Percentiles rank a stretch among this genome's conserved stretches.
Conservation (phyloP, 2,888 invertebrate genomes). For the Candidula unifasciata region DNA sequence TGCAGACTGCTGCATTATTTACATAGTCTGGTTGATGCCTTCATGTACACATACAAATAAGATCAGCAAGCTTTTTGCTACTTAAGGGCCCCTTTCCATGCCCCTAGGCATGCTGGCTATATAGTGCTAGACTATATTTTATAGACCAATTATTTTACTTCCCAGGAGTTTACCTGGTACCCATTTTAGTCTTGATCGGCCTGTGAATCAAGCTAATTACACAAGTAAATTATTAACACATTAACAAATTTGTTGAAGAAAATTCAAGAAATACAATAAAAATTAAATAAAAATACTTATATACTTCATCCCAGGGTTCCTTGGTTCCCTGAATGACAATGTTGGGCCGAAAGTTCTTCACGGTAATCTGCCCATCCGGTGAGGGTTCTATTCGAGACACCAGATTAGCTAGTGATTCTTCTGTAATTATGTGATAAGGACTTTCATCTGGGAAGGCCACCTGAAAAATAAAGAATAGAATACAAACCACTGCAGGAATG, state of each 20-base stretch:
- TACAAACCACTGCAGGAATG: too few species aligned
- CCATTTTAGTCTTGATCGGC: too few species aligned
- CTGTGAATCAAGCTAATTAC: too few species aligned
- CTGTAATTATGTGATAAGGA: conserved; percentile 81
- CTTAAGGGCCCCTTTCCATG: too few species aligned
- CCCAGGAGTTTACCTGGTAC: too few species aligned
- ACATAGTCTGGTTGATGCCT: too few species aligned
- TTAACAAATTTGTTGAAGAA: background rate
- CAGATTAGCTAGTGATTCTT: conserved; percentile 84
- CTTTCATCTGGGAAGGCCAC: conserved; percentile 63
- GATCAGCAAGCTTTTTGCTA: too few species aligned
- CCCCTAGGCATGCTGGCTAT: too few species aligned
- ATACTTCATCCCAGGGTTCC: conserved; percentile 73
- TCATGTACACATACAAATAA: too few species aligned
- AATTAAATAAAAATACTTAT: background rate
- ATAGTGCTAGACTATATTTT: too few species aligned
- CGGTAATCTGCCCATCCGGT: conserved; percentile 78
- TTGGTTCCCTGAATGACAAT: conserved; percentile 82
- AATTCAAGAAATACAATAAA: background rate
- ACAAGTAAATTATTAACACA: background rate
- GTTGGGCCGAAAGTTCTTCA: conserved; percentile 84
- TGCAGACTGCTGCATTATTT: too few species aligned
- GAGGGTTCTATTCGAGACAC: conserved; percentile 80
- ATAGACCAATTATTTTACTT: too few species aligned
- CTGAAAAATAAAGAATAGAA: conserved; percentile 54